Evolutionary conservation across 2,888 invertebrate species (phyloP).

Genomic region (Drosophila dives): DNA sequence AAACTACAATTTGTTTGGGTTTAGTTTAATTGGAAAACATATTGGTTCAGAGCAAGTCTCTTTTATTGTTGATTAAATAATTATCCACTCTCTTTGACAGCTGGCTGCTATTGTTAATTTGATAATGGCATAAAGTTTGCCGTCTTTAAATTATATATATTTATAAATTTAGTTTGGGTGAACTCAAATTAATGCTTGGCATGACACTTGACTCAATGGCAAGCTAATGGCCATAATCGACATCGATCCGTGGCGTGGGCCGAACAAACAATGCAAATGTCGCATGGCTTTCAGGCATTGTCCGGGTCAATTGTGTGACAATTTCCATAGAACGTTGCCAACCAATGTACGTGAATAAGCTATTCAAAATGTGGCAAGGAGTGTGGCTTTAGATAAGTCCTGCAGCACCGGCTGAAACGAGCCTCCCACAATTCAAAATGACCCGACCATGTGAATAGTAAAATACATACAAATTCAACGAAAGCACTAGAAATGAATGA

Average conservation of each 20-base stretch:
- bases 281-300: slow-evolving; percentile 27
- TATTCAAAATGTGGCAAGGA: slow-evolving; percentile 31
- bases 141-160: slow-evolving; percentile 1
- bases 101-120: slow-evolving; percentile 3
- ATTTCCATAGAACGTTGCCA: slow-evolving; percentile 34
- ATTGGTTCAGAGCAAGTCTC: background rate
- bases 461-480: slow-evolving; percentile 35
- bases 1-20: background rate
- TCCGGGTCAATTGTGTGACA: slow-evolving; percentile 40
- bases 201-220: slow-evolving; percentile 28
- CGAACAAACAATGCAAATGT: slow-evolving; percentile 46
- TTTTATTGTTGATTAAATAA: background rate
- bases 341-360: slow-evolving; percentile 19
- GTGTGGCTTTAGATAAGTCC: slow-evolving; percentile 51
- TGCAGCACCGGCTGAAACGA: slow-evolving; percentile 13
- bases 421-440: slow-evolving; percentile 33
- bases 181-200: slow-evolving; percentile 30
- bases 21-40: background rate
- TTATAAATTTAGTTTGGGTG: background rate
- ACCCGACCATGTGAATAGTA: slow-evolving; percentile 49
- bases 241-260: slow-evolving; percentile 38
- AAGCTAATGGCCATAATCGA: slow-evolving; percentile 45
- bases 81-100: background rate
- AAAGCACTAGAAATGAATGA: slow-evolving; percentile 43
- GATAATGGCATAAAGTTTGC: background rate